These are phyloP conservation scores for Cantharis rustica DNA, from an alignment of 2,888 invertebrate genomes.

Conservation along the genomic window DNA sequence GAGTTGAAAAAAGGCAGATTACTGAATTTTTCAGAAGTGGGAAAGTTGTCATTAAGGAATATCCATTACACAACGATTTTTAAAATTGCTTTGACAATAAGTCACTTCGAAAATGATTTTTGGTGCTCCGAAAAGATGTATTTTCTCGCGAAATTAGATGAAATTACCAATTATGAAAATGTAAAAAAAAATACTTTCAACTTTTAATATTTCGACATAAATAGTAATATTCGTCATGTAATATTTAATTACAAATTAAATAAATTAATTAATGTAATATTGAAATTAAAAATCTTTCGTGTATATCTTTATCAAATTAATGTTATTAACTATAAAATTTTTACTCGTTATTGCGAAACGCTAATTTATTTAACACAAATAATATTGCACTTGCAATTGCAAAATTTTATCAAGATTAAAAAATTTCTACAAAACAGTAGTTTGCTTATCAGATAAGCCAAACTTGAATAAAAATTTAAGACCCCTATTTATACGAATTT, in stretches of 20 bases:
- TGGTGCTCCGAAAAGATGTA: too few relatives aligned
- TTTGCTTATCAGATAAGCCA: not conserved
- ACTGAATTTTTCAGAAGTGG: too few relatives aligned
- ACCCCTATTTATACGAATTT: not conserved
- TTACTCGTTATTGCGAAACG: not conserved
- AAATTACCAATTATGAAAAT: too few relatives aligned
- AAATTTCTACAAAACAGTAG: not conserved
- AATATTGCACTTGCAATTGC: not conserved
- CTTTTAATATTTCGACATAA: not conserved
- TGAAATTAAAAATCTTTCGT: not conserved
- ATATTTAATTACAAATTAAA: not conserved
- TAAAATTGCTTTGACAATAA: too few relatives aligned
- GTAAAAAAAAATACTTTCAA: too few relatives aligned
- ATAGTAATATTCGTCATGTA: not conserved
- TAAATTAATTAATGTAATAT: not conserved
- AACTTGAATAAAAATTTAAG: not conserved
- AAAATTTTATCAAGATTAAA: not conserved
- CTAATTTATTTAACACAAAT: not conserved
- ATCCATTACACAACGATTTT: too few relatives aligned
- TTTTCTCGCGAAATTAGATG: too few relatives aligned
- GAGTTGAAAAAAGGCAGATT: too few relatives aligned
- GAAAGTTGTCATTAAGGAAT: too few relatives aligned
- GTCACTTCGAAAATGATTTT: too few relatives aligned
- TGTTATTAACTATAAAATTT: not conserved
- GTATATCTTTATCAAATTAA: not conserved